These are phyloP conservation scores for Nannospalax galili DNA, from an alignment of 2,113 vertebrate genomes.

Conservation along the genomic window DNA sequence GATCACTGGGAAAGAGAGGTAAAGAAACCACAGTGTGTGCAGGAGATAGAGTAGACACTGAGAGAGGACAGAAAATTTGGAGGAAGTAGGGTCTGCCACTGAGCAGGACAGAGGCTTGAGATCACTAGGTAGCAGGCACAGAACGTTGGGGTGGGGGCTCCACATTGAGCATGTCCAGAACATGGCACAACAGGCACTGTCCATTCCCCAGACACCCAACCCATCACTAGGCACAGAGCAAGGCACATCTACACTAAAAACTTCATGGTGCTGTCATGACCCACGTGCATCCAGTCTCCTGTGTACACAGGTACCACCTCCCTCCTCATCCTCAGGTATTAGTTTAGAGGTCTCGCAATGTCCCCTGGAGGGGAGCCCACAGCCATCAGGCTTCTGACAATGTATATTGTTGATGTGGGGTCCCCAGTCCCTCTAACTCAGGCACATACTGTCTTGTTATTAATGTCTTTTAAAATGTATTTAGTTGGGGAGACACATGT, in stretches of 20 bases:
- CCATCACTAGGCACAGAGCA: no score
- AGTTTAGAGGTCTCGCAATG: not conserved
- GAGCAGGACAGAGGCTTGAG: not conserved
- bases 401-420: fast-evolving
- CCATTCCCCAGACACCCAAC: not conserved
- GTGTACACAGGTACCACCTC: not conserved
- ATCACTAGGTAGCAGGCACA: not conserved
- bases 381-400: fast-evolving
- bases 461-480: not conserved
- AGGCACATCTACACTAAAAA: not conserved
- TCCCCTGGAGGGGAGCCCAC: not conserved
- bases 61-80: no score
- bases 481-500: not conserved
- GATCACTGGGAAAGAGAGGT: not conserved
- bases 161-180: not conserved
- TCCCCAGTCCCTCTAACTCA: not conserved
- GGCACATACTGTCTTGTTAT: not conserved
- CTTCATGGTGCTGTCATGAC: fast-evolving
- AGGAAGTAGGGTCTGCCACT: not conserved
- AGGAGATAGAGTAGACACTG: no score
- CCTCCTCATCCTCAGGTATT: not conserved
- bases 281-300: not conserved
- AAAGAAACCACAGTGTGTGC: not conserved
- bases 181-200: not conserved
- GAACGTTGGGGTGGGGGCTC: no score